Evolutionary conservation across 2,888 invertebrate species (phyloP), one percentile per base, ranked within the genome.

Genomic region (Itoplectis maculator): DNA sequence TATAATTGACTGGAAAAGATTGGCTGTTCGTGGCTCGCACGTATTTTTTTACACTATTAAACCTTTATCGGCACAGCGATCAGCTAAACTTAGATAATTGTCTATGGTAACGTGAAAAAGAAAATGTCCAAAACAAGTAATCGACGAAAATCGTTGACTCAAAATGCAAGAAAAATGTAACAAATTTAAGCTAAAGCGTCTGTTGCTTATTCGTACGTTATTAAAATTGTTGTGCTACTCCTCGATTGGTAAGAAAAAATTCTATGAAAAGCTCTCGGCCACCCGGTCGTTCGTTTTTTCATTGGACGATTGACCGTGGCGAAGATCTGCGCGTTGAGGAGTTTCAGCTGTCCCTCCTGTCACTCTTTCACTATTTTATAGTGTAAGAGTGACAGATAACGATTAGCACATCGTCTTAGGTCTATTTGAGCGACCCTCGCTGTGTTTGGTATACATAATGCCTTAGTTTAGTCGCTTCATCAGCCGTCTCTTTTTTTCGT

Each of bases 341-440:
- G 5, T 3, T 29, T 29, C 29, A 29, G 29, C 2, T 29, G 29
- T 29, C 29, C 29, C 9, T 7, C 45, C n/a, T n/a, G n/a, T 45
- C 45, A 8, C 9, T 9, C 18, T 18, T 61, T 61, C 15, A 15
- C 4, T 20, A 15, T 2, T 37, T 1, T 59, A 15, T 20, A 15
- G 13, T 37, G 7, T 59, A 15, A 15, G 15, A 37, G 37, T 37
- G 37, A 29, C 29, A 29, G 29, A 29, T 5, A 5, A 29, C 29
- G 29, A 29, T 29, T 29, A 29, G 29, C 29, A 29, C n/a, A 7
- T 49, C 23, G 23, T 45, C 8, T n/a, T 56, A 45, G 40, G 11
- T 70, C 6, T 70, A 70, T 70, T 70, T 70, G 70, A 56, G 70
- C 70, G 70, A 15, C 5, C 2, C 40, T 9, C 56, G 56, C 54